Evolutionary conservation across 1,140 invertebrate genomes (phyloP), one percentile per base, ranked within the genome.

Genomic region (Pogonomyrmex barbatus): DNA sequence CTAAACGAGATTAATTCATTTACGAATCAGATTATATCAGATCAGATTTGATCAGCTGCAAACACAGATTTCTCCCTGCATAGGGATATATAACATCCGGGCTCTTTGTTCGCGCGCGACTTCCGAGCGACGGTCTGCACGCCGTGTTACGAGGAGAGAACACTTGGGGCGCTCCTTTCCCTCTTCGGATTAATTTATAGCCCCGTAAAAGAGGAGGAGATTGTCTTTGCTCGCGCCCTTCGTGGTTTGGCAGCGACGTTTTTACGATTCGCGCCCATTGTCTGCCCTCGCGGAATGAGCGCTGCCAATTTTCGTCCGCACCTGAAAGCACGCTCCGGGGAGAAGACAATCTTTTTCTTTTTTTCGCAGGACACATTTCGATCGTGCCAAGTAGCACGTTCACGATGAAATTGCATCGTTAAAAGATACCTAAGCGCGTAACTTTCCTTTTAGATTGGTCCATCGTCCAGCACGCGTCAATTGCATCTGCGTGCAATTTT

Each of bases 141-240:
- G 52, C 36, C 47, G 42, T 67, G 68, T 89, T 89, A 89, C 89
- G 88, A 90, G 89, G 62, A 82, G 90, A 85, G 87, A 88, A 91
- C 87, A 89, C 88, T 88, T 83, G 76, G 85, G 85, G 36, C 47
- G 70, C 71, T 81, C 81, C 71, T 73, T 81, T 79, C 50, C 85
- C 91, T 90, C 91, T 58, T 56, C 82, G 88, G 89, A 92, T 93
- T 92, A 93, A 94, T 94, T 93, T 94, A 93, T 91, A 79, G 89
- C 90, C 85, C 90, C 91, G 89, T 93, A 93, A 93, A 92, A 92
- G 89, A 92, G 90, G 79, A 89, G 79, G 87, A 92, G 90, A 93
- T 93, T 92, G 92, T 92, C 89, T 89, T 88, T 86, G 87, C 75
- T 79, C 77, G 83, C 89, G 87, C 85, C 84, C 79, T 90, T 86